Conservation (phyloP, 2,888 invertebrate genomes). For the Odontothrips loti region DNA sequence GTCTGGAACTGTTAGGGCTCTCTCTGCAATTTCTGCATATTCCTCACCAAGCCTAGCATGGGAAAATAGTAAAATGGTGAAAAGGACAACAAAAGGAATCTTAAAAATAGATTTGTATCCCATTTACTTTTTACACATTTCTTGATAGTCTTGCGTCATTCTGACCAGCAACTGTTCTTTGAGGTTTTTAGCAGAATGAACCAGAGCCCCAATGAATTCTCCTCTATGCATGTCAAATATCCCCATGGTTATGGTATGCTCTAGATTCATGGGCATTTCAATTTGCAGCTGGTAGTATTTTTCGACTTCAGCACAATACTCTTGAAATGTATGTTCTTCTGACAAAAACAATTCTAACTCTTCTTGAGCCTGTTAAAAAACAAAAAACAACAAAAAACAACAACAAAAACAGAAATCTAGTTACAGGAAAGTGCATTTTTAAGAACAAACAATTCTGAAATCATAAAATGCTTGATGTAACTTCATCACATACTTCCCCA, state of each 20-base stretch:
- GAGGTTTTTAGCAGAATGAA: constrained; percentile 62
- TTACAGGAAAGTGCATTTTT: constrained; percentile 18
- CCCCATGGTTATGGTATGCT: constrained; percentile 69
- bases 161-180: constrained; percentile 64
- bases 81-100: not conserved
- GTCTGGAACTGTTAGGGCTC: constrained; percentile 70
- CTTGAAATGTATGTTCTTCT: constrained; percentile 59
- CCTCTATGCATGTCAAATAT: constrained; percentile 81
- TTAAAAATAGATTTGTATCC: constrained; percentile 5
- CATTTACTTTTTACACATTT: constrained; percentile 64
- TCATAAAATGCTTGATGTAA: constrained; percentile 30
- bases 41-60: constrained; percentile 70
- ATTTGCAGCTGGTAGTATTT: constrained; percentile 50
- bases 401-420: constrained; percentile 7
- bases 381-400: constrained; percentile 25
- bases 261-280: constrained; percentile 51
- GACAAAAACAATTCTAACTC: constrained; percentile 65
- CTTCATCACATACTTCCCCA: constrained; percentile 52
- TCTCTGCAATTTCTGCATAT: constrained; percentile 74
- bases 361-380: constrained; percentile 52
- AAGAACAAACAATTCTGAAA: constrained; percentile 27
- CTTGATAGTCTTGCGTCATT: constrained; percentile 77
- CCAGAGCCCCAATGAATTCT: constrained; percentile 68
- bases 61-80: constrained; percentile 32
- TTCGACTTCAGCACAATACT: constrained; percentile 46